Base-by-base conservation (phyloP, 37 sponge, comb jelly and placozoan genomes). In the Eunapius fragilis region DNA sequence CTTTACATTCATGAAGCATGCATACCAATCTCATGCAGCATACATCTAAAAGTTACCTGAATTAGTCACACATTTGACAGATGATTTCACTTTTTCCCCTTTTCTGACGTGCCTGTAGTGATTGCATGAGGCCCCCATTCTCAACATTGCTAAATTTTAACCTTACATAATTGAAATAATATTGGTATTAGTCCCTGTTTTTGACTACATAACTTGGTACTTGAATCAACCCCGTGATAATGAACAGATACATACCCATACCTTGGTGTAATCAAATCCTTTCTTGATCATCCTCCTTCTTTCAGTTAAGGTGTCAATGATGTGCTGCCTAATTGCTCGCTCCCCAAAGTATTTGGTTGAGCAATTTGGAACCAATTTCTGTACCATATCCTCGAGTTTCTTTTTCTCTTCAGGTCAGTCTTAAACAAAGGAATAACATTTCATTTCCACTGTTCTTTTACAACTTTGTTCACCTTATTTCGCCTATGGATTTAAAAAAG, bases 261-360 rank as follows among this genome's bases (percentile, higher is more conserved):
- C 77, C 31, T 76, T 27, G 34, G 34, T 41, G 37, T 76, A 76
- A 41, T 34, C 77, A 76, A 41, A 41, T 36, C 77, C 77, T 32
- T 76, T 76, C 30, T 76, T 76, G 34, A 76, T 33, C 77, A 41
- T 36, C 37, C 77, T 30, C 34, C 77, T 76, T 41, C 77, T 76
- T 76, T 76, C 32, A 26, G 77, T 76, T 26, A 76, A 41, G 77
- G 32, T 41, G 37, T 76, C 41, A 27, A 32, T 36, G 25, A 76
- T 76, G 32, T 76, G 77, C 26, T 41, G 34, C 31, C 77, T 30
- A 41, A 76, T 76, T 9, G 77, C 77, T 41, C 37, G 30, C 32
- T 76, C 77, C 26, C 77, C 77, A 76, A 76, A 76, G 37, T 72
- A 33, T 72, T 31, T 31, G 32, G 32, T 31, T 31, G 74, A 72